Base-by-base conservation (phyloP, 1,140 invertebrate species). In the Gerris buenoi region DNA sequence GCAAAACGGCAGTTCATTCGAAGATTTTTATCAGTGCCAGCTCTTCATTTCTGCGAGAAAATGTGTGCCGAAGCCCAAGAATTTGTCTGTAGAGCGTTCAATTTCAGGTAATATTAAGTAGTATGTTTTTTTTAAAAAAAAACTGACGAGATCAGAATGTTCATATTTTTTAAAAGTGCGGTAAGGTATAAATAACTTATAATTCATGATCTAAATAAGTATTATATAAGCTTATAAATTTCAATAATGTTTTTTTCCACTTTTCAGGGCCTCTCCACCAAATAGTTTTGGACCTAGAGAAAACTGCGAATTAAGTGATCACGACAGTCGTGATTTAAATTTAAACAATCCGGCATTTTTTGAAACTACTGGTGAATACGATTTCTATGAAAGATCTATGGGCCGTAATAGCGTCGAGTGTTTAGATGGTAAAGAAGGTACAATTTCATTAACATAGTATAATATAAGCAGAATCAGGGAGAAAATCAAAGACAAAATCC, bases 231-330 rank as follows among this genome's bases (percentile, higher is more conserved):
- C n/a, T n/a, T n/a, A n/a, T n/a, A n/a, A n/a, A n/a, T n/a, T n/a
- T n/a, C n/a, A n/a, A n/a, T n/a, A n/a, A n/a, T n/a, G n/a, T n/a
- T n/a, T n/a, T n/a, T n/a, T n/a, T n/a, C n/a, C n/a, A n/a, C n/a
- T 69, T 73, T 74, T 67, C 71, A 81, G 82, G 73, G 79, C 81
- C 71, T 79, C 79, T 67, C 78, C 83, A 33, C 78, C 83, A 33
- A 79, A 79, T 64, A 69, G 73, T 66, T 88, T 84, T 68, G 85
- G 84, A 5, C 83, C 83, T 0, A 79, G 86, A 46, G 90, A 93
- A 69, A 95, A 95, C 74, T 95, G 91, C 74, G 91, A 95, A 76
- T 78, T 95, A 0, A 93, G 89, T 72, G 90, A 93, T 72, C 82
- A 90, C 64, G 90, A 93, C 74, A 88, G 89, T 0, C 81, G 88